Conservation (phyloP, 2,888 invertebrate genomes). For the Autographa pulchrina region DNA sequence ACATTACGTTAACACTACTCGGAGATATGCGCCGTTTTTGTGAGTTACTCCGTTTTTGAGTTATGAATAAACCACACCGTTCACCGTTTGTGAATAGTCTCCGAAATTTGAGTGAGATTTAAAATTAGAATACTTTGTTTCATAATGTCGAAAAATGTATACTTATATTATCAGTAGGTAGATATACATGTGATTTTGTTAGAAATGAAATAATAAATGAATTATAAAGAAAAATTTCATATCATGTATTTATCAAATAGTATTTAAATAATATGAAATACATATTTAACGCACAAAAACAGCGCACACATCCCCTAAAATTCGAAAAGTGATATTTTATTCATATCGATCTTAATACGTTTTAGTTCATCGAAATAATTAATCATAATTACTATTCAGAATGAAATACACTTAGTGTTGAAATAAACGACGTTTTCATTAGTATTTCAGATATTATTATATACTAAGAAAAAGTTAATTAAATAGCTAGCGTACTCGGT, state of each 20-base stretch:
- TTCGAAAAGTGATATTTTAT: conserved; percentile 56
- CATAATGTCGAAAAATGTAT: no score
- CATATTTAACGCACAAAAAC: conserved; percentile 15
- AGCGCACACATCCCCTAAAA: conserved; percentile 45
- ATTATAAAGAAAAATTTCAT: no score
- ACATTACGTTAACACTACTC: conserved; percentile 48
- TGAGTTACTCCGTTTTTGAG: not conserved
- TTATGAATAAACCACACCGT: not conserved
- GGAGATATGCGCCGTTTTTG: conserved; percentile 38
- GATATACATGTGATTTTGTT: no score
- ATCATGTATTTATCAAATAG: no score
- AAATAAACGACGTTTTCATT: conserved; percentile 28
- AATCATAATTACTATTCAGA: conserved; percentile 40
- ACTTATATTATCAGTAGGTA: no score
- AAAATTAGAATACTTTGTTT: no score
- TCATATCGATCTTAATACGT: conserved; percentile 42
- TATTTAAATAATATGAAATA: not conserved
- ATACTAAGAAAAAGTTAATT: not conserved
- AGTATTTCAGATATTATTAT: not conserved
- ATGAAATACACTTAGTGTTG: conserved; percentile 30
- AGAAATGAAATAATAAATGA: no score
- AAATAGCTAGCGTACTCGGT: not conserved
- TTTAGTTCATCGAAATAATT: conserved; percentile 43
- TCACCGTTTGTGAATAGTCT: not conserved
- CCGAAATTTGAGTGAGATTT: no score